Percentiles rank a stretch among this genome's conserved stretches.
Evolutionary conservation across 2,797 vertebrate species (phyloP).

Genomic region (Pseudomugil gertrudae): DNA sequence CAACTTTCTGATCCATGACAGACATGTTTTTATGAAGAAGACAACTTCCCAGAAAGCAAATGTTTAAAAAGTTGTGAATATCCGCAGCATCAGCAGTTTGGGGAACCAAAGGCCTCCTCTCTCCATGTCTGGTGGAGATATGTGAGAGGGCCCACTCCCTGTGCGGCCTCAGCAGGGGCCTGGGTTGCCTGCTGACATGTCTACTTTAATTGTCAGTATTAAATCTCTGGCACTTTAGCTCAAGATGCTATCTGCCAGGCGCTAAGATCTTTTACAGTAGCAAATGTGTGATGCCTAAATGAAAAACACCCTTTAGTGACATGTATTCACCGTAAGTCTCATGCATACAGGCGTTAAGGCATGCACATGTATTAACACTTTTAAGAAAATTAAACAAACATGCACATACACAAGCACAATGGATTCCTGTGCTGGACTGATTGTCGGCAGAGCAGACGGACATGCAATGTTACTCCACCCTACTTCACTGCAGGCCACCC

Average conservation of each 20-base stretch:
- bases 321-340: slow-evolving; percentile 24
- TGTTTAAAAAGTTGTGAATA: slow-evolving; percentile 39
- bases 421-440: slow-evolving; percentile 81
- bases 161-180: slow-evolving; percentile 83
- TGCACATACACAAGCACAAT: slow-evolving; percentile 73
- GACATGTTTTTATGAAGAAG: slow-evolving; percentile 16
- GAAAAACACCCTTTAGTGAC: slow-evolving; percentile 51
- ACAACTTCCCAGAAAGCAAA: slow-evolving; percentile 14
- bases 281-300: slow-evolving; percentile 53
- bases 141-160: slow-evolving; percentile 82
- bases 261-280: slow-evolving; percentile 86
- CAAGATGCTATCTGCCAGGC: slow-evolving; percentile 86
- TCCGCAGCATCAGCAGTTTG: slow-evolving; percentile 53
- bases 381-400: slow-evolving; percentile 56
- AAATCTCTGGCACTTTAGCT: slow-evolving; percentile 85
- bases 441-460: slow-evolving; percentile 78
- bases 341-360: slow-evolving; percentile 25
- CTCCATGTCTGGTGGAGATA: slow-evolving; percentile 80
- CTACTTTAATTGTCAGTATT: slow-evolving; percentile 90
- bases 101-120: slow-evolving; percentile 56
- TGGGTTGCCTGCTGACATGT: slow-evolving; percentile 88
- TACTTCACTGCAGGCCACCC: slow-evolving; percentile 78
- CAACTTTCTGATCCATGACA: not conserved
- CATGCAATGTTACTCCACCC: slow-evolving; percentile 76
- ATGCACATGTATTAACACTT: slow-evolving; percentile 23